phyloP scores from a whole-genome alignment of 1,140 invertebrate genomes.

The Aethina tumida region DNA sequence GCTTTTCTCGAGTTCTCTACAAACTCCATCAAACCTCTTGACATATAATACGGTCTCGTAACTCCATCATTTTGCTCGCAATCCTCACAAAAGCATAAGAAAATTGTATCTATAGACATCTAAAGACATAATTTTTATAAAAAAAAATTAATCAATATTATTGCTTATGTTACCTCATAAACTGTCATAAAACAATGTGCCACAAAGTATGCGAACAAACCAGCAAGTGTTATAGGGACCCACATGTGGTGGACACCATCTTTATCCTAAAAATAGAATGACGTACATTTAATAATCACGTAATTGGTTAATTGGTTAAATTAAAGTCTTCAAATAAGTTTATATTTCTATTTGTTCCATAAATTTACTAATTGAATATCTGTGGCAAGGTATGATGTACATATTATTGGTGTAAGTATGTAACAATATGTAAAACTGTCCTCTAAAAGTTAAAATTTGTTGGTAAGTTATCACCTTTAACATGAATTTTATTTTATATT shows the following conservation, averaged over 20 bases:
- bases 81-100: constrained; percentile 77
- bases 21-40: constrained; percentile 60
- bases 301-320: too few relatives aligned
- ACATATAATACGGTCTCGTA: constrained; percentile 64
- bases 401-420: background rate
- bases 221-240: constrained; percentile 54
- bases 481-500: too few relatives aligned
- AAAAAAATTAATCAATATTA: background rate
- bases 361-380: too few relatives aligned
- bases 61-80: constrained; percentile 65
- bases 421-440: background rate
- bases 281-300: background rate
- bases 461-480: background rate
- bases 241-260: constrained; percentile 55
- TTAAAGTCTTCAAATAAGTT: too few relatives aligned
- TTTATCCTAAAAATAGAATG: constrained; percentile 39
- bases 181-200: constrained; percentile 68
- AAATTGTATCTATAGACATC: constrained; percentile 39
- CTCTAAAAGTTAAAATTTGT: background rate
- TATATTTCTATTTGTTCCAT: too few relatives aligned
- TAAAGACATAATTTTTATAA: constrained; percentile 9
- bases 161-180: constrained; percentile 53
- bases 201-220: constrained; percentile 60
- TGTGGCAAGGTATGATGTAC: too few relatives aligned
- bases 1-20: constrained; percentile 56